A percentile compares a stretch with the other conserved stretches of the same genome.
Evolutionary conservation across 2,888 invertebrate genomes (phyloP).

Genomic region (Andrena bicolor): DNA sequence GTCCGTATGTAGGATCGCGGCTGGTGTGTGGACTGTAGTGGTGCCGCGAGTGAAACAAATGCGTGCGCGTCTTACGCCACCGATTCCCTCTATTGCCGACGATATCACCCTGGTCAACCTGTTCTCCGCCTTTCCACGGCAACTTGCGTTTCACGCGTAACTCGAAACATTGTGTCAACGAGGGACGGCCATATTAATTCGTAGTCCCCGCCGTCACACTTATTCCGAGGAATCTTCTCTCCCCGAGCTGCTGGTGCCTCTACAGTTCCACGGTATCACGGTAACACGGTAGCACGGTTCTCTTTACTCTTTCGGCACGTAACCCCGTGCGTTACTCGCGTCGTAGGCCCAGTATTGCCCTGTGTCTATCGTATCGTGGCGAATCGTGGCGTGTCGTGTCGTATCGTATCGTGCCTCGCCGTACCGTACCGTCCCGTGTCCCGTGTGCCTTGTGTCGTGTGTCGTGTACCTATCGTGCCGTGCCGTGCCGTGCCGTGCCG

Average conservation of each 20-base stretch:
- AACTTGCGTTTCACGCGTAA: constrained; percentile 61
- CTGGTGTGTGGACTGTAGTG: constrained; percentile 64
- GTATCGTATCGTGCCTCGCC: constrained; percentile 12
- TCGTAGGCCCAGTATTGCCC: constrained; percentile 10
- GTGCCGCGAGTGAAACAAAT: constrained; percentile 69
- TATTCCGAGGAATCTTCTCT: constrained; percentile 38
- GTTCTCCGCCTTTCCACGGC: constrained; percentile 43
- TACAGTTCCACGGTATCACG: constrained; percentile 12
- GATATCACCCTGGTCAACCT: constrained; percentile 38
- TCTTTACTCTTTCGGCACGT: constrained; percentile 43
- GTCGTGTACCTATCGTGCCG: constrained; percentile 23
- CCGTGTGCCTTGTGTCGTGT: constrained; percentile 23
- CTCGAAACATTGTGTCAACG: constrained; percentile 70
- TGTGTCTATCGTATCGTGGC: constrained; percentile 12
- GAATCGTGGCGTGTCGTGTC: constrained; percentile 1
- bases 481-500: constrained; percentile 36
- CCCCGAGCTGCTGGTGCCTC: constrained; percentile 33
- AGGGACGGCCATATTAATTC: constrained; percentile 74
- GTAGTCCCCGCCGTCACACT: constrained; percentile 60
- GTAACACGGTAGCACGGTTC: constrained; percentile 12
- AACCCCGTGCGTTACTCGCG: constrained; percentile 33
- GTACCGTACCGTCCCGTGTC: not conserved
- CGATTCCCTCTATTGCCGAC: constrained; percentile 49
- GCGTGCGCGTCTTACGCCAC: constrained; percentile 62
- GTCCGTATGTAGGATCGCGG: constrained; percentile 55